Evolutionary conservation across 2,888 invertebrate species (phyloP).

Genomic region (Synergus gifuensis): DNA sequence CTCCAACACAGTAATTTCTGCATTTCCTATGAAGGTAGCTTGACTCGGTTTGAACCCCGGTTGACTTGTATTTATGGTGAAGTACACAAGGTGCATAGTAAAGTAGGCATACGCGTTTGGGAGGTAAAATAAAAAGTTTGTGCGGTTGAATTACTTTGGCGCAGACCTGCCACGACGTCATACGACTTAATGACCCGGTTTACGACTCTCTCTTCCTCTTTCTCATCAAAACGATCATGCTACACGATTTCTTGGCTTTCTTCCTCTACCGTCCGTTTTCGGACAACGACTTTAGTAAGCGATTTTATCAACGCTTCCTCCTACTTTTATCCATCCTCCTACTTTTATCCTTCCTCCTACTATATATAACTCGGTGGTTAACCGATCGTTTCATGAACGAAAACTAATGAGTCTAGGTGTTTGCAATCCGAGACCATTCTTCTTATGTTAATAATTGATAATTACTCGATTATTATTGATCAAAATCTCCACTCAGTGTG

Average conservation of each 20-base stretch:
- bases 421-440: constrained; percentile 50
- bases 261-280: constrained; percentile 60
- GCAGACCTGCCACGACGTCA: constrained; percentile 42
- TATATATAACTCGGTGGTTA: background rate
- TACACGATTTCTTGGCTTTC: constrained; percentile 45
- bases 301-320: constrained; percentile 67
- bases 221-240: constrained; percentile 47
- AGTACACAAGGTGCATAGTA: constrained; percentile 2
- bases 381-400: constrained; percentile 50
- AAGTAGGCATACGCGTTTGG: background rate
- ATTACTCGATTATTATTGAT: constrained; percentile 47
- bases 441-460: constrained; percentile 52
- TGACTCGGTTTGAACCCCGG: background rate
- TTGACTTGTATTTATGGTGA: background rate
- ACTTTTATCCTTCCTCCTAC: constrained; percentile 1
- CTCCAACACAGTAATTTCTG: background rate
- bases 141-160: constrained; percentile 39
- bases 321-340: constrained; percentile 55
- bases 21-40: background rate
- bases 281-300: constrained; percentile 62
- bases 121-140: constrained; percentile 6
- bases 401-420: constrained; percentile 62
- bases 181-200: constrained; percentile 58
- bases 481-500: constrained; percentile 45
- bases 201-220: constrained; percentile 52